These are phyloP conservation scores for Sternarchorhynchus goeldii DNA, from an alignment of 2,797 vertebrate genomes.

Conservation along the genomic window DNA sequence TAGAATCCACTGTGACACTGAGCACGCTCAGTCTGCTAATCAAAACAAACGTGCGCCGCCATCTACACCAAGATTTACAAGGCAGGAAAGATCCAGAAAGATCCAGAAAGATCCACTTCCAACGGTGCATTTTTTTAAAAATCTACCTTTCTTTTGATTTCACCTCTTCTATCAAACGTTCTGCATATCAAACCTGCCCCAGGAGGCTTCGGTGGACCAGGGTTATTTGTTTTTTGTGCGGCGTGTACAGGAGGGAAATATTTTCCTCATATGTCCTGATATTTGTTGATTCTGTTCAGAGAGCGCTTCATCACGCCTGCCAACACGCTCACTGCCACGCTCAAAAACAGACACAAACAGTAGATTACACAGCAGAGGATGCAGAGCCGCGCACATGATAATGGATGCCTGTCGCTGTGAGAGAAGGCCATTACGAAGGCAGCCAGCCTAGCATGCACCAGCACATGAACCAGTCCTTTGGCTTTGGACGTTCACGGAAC, in stretches of 20 bases:
- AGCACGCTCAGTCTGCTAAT: slow-evolving; percentile 42
- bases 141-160: slow-evolving; percentile 42
- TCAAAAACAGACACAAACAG: slow-evolving; percentile 36
- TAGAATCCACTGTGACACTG: slow-evolving; percentile 55
- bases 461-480: slow-evolving; percentile 5
- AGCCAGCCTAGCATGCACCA: not conserved
- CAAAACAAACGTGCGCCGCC: slow-evolving; percentile 53
- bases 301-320: slow-evolving; percentile 36
- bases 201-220: slow-evolving; percentile 33
- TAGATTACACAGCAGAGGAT: slow-evolving; percentile 33
- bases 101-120: slow-evolving; percentile 51
- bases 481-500: not conserved
- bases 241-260: slow-evolving; percentile 41
- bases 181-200: slow-evolving; percentile 44
- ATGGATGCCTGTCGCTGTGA: slow-evolving; percentile 39
- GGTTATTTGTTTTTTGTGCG: slow-evolving; percentile 41
- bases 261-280: slow-evolving; percentile 35
- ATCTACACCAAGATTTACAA: slow-evolving; percentile 35
- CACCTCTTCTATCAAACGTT: slow-evolving; percentile 43
- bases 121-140: slow-evolving; percentile 57
- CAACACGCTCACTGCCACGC: slow-evolving; percentile 37
- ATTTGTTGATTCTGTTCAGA: slow-evolving; percentile 50
- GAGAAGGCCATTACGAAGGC: slow-evolving; percentile 22
- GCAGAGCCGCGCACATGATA: slow-evolving; percentile 36
- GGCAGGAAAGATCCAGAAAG: slow-evolving; percentile 29